Evolutionary conservation across 2,888 invertebrate species (phyloP).

Genomic region (Agrypnus murinus): DNA sequence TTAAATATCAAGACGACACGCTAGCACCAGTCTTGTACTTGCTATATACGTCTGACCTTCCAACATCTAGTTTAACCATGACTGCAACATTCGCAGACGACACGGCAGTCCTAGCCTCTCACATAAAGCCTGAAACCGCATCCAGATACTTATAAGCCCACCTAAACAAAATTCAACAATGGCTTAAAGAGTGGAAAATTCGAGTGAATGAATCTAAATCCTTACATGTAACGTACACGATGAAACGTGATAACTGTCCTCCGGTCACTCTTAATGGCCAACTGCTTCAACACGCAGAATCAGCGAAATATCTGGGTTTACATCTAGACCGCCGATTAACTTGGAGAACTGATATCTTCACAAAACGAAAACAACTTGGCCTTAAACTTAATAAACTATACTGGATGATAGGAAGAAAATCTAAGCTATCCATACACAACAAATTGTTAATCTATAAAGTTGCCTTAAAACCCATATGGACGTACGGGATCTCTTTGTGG

Average conservation of each 20-base stretch:
- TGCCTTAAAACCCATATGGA: slow-evolving; percentile 5
- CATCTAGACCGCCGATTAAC: not conserved
- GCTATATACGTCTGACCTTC: not conserved
- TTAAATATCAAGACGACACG: not conserved
- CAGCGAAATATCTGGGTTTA: too few relatives aligned
- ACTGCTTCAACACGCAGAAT: too few relatives aligned
- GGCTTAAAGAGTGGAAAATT: too few relatives aligned
- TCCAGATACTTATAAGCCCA: not conserved
- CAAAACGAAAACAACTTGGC: slow-evolving; percentile 13
- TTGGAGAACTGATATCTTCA: slow-evolving; percentile 7
- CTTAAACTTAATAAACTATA: too few relatives aligned
- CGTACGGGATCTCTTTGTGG: too few relatives aligned
- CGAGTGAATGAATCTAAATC: too few relatives aligned
- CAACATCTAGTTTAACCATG: slow-evolving; percentile 4
- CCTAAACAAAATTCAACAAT: slow-evolving; percentile 12
- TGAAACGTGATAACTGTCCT: too few relatives aligned
- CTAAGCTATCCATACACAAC: too few relatives aligned
- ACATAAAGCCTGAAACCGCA: slow-evolving; percentile 38
- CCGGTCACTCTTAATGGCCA: slow-evolving; percentile 9
- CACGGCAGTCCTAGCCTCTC: not conserved
- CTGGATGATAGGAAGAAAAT: too few relatives aligned
- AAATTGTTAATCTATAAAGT: too few relatives aligned
- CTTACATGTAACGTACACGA: slow-evolving; percentile 1
- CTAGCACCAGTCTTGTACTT: not conserved
- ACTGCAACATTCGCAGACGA: not conserved